These are phyloP conservation scores for Podarcis raffonei DNA, from an alignment of 2,113 vertebrate species.

Conservation along the genomic window DNA sequence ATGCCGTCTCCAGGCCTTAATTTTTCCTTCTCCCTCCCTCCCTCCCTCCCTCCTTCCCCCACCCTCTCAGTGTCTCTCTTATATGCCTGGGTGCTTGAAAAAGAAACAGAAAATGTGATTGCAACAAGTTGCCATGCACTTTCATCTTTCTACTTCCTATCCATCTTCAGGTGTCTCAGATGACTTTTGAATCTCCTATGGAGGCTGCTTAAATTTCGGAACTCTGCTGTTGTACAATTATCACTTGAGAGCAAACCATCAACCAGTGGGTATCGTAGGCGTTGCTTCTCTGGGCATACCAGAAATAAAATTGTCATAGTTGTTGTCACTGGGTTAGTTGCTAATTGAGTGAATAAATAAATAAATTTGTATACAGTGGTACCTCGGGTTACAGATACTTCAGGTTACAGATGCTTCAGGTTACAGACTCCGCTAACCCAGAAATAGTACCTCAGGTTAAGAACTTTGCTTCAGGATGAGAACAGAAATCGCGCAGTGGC, in stretches of 20 bases:
- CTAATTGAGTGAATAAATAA: too few species aligned
- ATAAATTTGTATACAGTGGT: too few species aligned
- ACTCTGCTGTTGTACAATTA: conserved; percentile 29
- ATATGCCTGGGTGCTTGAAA: neutral
- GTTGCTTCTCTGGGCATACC: too few species aligned
- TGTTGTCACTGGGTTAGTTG: too few species aligned
- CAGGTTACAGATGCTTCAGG: too few species aligned
- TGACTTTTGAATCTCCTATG: conserved; percentile 3
- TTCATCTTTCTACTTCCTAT: conserved; percentile 23
- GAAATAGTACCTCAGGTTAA: too few species aligned
- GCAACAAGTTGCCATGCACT: neutral
- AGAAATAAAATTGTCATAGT: too few species aligned
- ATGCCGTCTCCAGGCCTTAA: neutral
- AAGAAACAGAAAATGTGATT: conserved; percentile 26
- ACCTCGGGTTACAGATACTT: too few species aligned
- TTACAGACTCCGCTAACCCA: too few species aligned
- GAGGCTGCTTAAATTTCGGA: neutral
- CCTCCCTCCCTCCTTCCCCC: too few species aligned
- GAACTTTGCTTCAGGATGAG: too few species aligned
- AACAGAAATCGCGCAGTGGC: too few species aligned
- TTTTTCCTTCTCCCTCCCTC: neutral
- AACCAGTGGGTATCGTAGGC: neutral
- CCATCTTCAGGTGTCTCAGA: conserved; percentile 27
- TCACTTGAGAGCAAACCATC: conserved; percentile 42
- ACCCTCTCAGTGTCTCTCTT: neutral